Evolutionary conservation across 2,113 vertebrate genomes (phyloP).

Genomic region (Heterotilapia buettikoferi): DNA sequence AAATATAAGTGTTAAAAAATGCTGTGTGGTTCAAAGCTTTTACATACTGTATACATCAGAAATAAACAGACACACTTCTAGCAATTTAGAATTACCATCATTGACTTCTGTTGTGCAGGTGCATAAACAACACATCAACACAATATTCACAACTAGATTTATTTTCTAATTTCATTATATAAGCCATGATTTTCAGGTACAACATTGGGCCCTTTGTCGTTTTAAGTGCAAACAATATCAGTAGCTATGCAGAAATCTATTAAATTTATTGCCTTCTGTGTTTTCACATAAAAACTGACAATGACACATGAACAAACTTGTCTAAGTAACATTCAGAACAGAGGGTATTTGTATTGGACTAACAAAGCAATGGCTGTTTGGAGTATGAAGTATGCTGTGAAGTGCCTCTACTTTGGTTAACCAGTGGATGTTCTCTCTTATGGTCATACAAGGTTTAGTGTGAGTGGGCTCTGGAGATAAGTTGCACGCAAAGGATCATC

Average conservation of each 20-base stretch:
- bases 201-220: neutral
- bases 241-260: neutral
- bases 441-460: neutral
- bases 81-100: neutral
- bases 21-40: neutral
- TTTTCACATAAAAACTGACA: neutral
- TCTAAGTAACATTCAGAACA: neutral
- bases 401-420: neutral
- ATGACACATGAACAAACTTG: neutral
- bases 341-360: neutral
- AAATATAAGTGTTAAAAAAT: neutral
- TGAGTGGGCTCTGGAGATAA: slow-evolving; percentile 50
- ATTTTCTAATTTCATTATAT: neutral
- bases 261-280: neutral
- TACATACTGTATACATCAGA: neutral
- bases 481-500: slow-evolving; percentile 80
- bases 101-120: neutral
- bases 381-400: neutral
- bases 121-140: neutral
- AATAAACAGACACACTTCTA: neutral
- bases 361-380: slow-evolving; percentile 2
- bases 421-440: neutral
- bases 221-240: slow-evolving; percentile 2
- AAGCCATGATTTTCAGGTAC: neutral
- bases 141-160: neutral